Percentiles rank a stretch among this genome's conserved stretches.
phyloP scores from a whole-genome alignment of 2,113 vertebrate genomes.

The Equus przewalskii region DNA sequence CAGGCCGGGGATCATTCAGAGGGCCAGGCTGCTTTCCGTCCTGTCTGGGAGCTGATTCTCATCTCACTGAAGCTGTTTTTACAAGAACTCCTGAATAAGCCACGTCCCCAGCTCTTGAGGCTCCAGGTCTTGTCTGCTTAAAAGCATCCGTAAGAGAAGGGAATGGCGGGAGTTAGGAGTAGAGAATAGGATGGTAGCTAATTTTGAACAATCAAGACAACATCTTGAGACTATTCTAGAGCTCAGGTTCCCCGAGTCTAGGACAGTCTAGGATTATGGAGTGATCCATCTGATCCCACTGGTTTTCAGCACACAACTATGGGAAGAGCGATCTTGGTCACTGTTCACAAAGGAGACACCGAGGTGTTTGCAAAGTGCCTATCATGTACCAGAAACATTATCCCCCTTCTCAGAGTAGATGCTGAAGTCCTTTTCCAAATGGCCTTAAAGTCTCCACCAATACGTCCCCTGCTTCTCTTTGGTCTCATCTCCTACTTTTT shows the following conservation, averaged over 20 bases:
- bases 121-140: not conserved
- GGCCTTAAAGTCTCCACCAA: not conserved
- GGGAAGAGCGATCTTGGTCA: too few species aligned
- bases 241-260: fast-evolving
- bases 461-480: fast-evolving
- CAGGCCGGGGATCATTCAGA: not conserved
- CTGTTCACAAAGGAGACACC: not conserved
- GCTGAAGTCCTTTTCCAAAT: not conserved
- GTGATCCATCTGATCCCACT: fast-evolving
- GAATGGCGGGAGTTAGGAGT: too few species aligned
- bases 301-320: not conserved
- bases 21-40: slow-evolving; percentile 3
- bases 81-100: not conserved
- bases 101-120: fast-evolving
- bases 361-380: not conserved
- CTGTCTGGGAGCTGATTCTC: not conserved
- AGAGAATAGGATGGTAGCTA: not conserved
- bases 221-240: not conserved
- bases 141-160: not conserved
- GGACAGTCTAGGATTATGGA: not conserved
- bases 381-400: not conserved
- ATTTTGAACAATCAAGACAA: not conserved
- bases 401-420: not conserved
- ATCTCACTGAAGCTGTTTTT: not conserved
- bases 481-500: not conserved